Percentiles rank a stretch among this genome's conserved stretches.
Conservation (phyloP, 1,140 invertebrate genomes). For the Eubasilissa regina region DNA sequence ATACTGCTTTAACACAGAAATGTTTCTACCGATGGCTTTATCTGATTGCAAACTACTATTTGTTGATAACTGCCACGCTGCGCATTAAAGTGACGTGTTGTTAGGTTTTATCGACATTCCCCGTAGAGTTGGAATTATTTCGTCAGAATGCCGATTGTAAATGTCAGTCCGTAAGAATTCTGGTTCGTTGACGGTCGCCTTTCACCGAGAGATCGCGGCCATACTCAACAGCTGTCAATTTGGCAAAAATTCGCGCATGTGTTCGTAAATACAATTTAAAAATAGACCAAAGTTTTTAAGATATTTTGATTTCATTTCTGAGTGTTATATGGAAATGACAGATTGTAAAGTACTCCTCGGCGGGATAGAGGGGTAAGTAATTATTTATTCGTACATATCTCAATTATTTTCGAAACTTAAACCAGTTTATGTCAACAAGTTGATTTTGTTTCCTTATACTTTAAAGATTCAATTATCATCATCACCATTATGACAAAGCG, state of each 20-base stretch:
- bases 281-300: neutral
- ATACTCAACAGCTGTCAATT: conserved; percentile 22
- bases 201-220: conserved; percentile 34
- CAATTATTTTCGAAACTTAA: neutral
- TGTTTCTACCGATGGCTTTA: neutral
- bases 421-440: conserved; percentile 23
- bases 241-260: neutral
- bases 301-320: conserved; percentile 16
- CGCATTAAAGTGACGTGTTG: neutral
- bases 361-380: conserved; percentile 56
- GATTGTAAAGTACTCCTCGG: conserved; percentile 45
- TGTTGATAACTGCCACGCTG: neutral
- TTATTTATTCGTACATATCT: conserved; percentile 2
- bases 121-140: conserved; percentile 12
- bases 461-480: too few relatives aligned
- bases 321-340: conserved; percentile 36
- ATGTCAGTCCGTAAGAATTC: conserved; percentile 35
- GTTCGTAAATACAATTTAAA: neutral
- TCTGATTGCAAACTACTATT: neutral
- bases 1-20: too few relatives aligned
- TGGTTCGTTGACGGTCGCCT: conserved; percentile 42
- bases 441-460: conserved; percentile 11
- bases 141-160: neutral
- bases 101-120: neutral
- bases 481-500: too few relatives aligned